phyloP scores from a whole-genome alignment of 1,140 invertebrate species.

The Lepidurus couesii region DNA sequence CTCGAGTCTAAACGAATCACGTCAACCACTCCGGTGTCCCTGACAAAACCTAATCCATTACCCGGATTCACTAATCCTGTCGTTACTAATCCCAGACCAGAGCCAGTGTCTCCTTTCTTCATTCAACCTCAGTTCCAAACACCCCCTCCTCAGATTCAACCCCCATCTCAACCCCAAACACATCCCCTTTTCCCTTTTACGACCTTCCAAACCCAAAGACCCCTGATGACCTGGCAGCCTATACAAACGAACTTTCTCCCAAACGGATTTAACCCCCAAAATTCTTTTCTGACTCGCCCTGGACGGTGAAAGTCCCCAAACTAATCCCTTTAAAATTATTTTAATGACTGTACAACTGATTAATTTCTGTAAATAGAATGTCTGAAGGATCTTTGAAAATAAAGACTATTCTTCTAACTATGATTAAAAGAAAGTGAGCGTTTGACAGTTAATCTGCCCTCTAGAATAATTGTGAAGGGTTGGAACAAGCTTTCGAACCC shows the following conservation, averaged over 20 bases:
- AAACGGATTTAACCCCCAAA: background rate
- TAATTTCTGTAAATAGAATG: no score
- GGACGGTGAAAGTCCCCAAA: background rate
- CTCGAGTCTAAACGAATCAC: background rate
- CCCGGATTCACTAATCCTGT: background rate
- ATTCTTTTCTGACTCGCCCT: background rate
- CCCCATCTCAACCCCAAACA: background rate
- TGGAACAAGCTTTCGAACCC: no score
- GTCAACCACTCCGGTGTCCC: background rate
- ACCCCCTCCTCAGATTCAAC: no score
- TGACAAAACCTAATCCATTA: background rate
- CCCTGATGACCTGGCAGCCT: background rate
- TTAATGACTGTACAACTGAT: background rate
- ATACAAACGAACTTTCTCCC: background rate
- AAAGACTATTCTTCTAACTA: no score
- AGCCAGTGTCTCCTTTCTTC: background rate
- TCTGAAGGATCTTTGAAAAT: no score
- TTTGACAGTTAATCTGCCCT: no score
- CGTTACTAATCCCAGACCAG: background rate
- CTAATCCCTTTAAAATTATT: background rate
- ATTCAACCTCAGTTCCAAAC: no score
- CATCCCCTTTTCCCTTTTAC: background rate
- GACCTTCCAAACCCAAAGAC: background rate
- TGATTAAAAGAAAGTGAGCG: no score
- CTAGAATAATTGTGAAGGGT: no score